Conservation (phyloP, 1,140 invertebrate genomes). For the Cherax destructor region DNA sequence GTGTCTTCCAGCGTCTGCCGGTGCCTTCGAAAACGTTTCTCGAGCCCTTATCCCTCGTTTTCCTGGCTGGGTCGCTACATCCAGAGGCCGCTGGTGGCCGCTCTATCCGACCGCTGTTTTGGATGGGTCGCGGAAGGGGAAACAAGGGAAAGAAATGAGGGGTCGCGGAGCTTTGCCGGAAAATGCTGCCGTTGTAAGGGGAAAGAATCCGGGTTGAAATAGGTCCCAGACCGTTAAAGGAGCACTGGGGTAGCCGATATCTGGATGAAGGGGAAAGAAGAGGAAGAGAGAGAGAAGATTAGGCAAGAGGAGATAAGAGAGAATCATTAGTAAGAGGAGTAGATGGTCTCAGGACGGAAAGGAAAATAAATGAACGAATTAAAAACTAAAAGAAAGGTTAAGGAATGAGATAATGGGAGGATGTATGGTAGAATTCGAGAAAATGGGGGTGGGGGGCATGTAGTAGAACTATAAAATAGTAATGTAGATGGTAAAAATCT, state of each 20-base stretch:
- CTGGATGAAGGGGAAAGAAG: not conserved
- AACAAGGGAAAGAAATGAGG: slow-evolving; percentile 30
- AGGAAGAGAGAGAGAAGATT: not conserved
- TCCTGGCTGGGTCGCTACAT: not conserved
- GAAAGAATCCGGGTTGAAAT: slow-evolving; percentile 31
- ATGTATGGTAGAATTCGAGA: too few relatives aligned
- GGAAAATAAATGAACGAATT: not conserved
- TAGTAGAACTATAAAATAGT: too few relatives aligned
- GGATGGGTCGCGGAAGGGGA: slow-evolving; percentile 15
- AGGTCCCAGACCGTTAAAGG: not conserved
- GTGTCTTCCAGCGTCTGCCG: too few relatives aligned
- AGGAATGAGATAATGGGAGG: too few relatives aligned
- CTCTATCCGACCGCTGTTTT: not conserved
- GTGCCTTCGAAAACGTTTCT: not conserved
- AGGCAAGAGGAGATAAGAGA: not conserved
- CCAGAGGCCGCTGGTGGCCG: not conserved
- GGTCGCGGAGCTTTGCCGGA: slow-evolving; percentile 15
- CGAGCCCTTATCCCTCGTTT: not conserved
- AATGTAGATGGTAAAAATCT: not conserved
- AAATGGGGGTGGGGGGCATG: too few relatives aligned
- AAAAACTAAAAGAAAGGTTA: too few relatives aligned
- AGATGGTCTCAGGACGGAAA: not conserved
- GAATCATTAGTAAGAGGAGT: not conserved
- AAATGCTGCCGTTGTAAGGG: slow-evolving; percentile 19
- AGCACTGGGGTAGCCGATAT: not conserved